Evolutionary conservation across 1,140 invertebrate species (phyloP).

Genomic region (Zaprionus ghesquierei): DNA sequence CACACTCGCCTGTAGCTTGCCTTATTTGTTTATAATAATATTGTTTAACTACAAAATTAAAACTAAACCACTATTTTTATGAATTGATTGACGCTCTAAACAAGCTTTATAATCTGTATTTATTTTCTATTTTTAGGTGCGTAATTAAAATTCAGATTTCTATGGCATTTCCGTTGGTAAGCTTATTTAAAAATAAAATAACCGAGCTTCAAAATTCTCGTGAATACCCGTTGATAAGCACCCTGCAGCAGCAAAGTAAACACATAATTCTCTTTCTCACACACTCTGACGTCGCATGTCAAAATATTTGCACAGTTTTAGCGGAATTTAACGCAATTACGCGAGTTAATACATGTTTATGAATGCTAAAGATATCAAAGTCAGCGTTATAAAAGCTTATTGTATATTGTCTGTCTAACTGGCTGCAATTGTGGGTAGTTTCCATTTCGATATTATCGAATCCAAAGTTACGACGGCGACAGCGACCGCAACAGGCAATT

Average conservation of each 20-base stretch:
- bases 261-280: neutral
- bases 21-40: too few species aligned
- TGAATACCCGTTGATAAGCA: neutral
- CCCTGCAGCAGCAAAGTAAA: neutral
- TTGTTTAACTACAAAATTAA: too few species aligned
- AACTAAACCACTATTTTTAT: neutral
- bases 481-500: neutral
- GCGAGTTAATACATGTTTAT: neutral
- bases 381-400: neutral
- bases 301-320: slow-evolving; percentile 14
- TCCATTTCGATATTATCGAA: neutral
- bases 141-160: neutral
- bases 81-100: neutral
- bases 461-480: neutral
- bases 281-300: neutral
- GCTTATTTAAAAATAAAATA: neutral
- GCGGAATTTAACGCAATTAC: neutral
- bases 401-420: neutral
- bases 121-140: slow-evolving; percentile 16
- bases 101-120: neutral
- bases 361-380: neutral
- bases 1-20: too few species aligned
- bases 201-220: neutral
- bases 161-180: slow-evolving; percentile 17
- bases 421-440: neutral